A percentile compares a stretch with the other conserved stretches of the same genome.
Evolutionary conservation across 2,888 invertebrate species (phyloP).

Genomic region (Malacosoma neustria): DNA sequence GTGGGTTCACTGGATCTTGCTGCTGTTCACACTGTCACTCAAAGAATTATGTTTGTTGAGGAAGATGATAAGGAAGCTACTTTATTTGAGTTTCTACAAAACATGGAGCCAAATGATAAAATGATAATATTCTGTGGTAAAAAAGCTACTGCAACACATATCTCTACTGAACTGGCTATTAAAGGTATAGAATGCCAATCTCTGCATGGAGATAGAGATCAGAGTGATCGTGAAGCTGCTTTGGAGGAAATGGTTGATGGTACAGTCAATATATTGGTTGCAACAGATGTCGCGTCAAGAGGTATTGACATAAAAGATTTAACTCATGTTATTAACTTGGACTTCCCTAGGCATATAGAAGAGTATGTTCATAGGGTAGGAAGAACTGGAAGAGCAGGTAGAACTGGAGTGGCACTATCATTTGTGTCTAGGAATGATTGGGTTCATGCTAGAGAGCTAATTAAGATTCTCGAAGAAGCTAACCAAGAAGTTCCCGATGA

Average conservation of each 20-base stretch:
- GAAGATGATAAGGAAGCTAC: constrained; percentile 80
- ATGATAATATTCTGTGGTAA: constrained; percentile 93
- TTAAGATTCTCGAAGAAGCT: constrained; percentile 90
- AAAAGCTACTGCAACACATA: constrained; percentile 87
- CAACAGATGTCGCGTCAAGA: constrained; percentile 96
- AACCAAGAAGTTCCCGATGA: constrained; percentile 87
- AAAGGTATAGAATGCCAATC: constrained; percentile 82
- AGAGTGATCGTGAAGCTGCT: constrained; percentile 85
- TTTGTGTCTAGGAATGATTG: constrained; percentile 88
- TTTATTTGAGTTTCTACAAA: constrained; percentile 80
- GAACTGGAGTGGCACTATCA: constrained; percentile 87
- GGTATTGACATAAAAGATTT: constrained; percentile 94
- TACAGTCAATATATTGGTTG: constrained; percentile 86
- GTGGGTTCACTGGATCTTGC: constrained; percentile 92
- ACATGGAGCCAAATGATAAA: constrained; percentile 85
- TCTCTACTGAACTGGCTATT: constrained; percentile 85
- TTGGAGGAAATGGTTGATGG: constrained; percentile 88
- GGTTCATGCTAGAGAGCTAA: constrained; percentile 86
- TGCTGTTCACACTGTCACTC: constrained; percentile 91
- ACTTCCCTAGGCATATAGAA: constrained; percentile 95
- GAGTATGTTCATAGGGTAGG: constrained; percentile 98
- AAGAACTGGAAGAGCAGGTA: constrained; percentile 94
- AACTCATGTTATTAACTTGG: constrained; percentile 93
- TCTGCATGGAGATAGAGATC: constrained; percentile 93
- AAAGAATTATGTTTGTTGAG: constrained; percentile 83